A percentile compares a stretch with the other conserved stretches of the same genome.
These are phyloP conservation scores for Fragum sueziense DNA, from an alignment of 2,888 invertebrate genomes.

Conservation along the genomic window DNA sequence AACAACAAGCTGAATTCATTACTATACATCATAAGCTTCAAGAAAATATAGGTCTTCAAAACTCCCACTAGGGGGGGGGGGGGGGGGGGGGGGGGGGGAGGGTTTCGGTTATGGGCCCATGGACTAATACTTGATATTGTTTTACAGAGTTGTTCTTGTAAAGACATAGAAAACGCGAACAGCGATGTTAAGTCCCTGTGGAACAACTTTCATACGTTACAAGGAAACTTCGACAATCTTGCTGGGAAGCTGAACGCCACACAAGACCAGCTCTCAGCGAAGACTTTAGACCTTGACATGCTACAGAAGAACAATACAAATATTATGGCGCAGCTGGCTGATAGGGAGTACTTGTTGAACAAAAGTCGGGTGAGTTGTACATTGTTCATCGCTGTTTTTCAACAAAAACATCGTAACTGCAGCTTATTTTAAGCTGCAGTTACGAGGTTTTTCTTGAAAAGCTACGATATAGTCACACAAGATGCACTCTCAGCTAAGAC, in stretches of 20 bases:
- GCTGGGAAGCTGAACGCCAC: conserved; percentile 53
- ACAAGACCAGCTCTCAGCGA: conserved; percentile 47
- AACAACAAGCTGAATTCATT: too few relatives aligned
- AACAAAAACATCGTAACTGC: too few relatives aligned
- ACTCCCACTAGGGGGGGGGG: too few relatives aligned
- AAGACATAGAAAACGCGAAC: conserved; percentile 55
- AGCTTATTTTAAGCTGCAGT: too few relatives aligned
- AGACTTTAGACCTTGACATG: conserved; percentile 27
- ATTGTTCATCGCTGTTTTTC: too few relatives aligned
- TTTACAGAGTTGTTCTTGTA: conserved; percentile 49
- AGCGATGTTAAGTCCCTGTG: conserved; percentile 49
- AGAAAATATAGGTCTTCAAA: too few relatives aligned
- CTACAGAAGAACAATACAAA: conserved; percentile 44
- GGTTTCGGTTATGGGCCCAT: too few relatives aligned
- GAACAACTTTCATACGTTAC: conserved; percentile 45
- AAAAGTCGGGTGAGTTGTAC: conserved; percentile 61
- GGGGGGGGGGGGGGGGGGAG: too few relatives aligned
- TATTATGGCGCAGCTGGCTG: conserved; percentile 48
- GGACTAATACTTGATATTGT: too few relatives aligned
- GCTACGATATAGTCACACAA: too few relatives aligned
- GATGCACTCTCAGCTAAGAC: conserved; percentile 45
- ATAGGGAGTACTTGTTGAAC: conserved; percentile 60
- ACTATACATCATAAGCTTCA: too few relatives aligned
- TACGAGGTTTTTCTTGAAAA: too few relatives aligned
- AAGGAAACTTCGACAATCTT: conserved; percentile 52